These are phyloP conservation scores for Aporrectodea caliginosa DNA, from an alignment of 1,140 invertebrate species.

Conservation along the genomic window DNA sequence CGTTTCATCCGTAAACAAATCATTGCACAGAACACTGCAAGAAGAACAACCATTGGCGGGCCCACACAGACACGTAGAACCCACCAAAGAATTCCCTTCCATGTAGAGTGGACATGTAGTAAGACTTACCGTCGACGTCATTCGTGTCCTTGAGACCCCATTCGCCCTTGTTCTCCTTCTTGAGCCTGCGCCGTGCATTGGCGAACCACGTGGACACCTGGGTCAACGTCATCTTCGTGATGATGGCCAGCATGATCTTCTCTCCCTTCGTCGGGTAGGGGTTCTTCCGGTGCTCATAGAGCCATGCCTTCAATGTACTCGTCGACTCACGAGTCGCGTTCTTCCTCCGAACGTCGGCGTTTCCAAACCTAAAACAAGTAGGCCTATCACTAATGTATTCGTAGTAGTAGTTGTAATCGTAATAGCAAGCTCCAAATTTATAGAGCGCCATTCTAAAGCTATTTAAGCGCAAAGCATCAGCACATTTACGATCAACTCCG, in stretches of 20 bases:
- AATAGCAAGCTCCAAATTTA: too few relatives aligned
- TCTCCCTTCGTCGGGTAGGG: conserved; percentile 98
- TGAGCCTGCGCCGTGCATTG: conserved; percentile 14
- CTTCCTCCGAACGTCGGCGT: conserved; percentile 75
- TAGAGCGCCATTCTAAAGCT: too few relatives aligned
- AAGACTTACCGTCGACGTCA: conserved; percentile 5
- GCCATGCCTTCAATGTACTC: conserved; percentile 90
- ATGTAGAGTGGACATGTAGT: too few relatives aligned
- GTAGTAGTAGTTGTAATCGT: too few relatives aligned
- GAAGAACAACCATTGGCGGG: too few relatives aligned
- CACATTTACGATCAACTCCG: too few relatives aligned
- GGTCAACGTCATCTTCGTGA: conserved; percentile 98
- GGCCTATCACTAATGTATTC: too few relatives aligned
- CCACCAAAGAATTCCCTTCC: too few relatives aligned
- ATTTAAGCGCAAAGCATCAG: too few relatives aligned
- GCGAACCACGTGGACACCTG: conserved; percentile 64
- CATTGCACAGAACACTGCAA: too few relatives aligned
- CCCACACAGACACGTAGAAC: too few relatives aligned
- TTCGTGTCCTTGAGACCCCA: conserved; percentile 6
- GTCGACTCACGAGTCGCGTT: conserved; percentile 95
- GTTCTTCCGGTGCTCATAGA: conserved; percentile 98
- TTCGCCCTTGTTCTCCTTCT: conserved; percentile 22
- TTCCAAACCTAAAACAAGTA: conserved; percentile 30
- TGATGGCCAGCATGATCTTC: conserved; percentile 97
- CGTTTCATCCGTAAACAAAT: too few relatives aligned